These are phyloP conservation scores for Battus philenor DNA, from an alignment of 1,140 invertebrate species.

Conservation along the genomic window DNA sequence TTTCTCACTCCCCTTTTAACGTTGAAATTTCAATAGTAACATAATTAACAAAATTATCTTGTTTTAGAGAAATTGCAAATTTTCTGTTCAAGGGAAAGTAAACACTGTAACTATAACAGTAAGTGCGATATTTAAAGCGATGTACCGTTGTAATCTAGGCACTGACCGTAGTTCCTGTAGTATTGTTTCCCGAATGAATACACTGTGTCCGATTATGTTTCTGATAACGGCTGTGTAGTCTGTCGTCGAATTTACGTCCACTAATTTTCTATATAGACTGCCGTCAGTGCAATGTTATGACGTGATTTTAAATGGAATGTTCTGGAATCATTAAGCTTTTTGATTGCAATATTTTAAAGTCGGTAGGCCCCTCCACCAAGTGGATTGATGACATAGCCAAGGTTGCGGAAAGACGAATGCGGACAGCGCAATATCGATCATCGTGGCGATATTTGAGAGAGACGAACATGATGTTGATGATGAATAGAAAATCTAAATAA, in stretches of 20 bases:
- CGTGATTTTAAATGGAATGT: background rate
- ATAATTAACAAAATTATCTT: background rate
- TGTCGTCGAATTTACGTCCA: conserved; percentile 23
- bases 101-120: conserved; percentile 16
- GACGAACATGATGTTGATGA: too few species aligned
- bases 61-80: conserved; percentile 10
- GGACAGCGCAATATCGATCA: too few species aligned
- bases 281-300: background rate
- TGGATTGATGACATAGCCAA: too few species aligned
- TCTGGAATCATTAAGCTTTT: too few species aligned
- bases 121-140: conserved; percentile 22
- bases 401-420: too few species aligned
- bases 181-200: conserved; percentile 49
- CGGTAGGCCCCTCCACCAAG: too few species aligned
- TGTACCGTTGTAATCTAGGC: background rate
- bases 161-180: conserved; percentile 53
- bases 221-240: conserved; percentile 32
- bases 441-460: too few species aligned
- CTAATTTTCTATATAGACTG: conserved; percentile 3
- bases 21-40: conserved; percentile 4
- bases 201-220: conserved; percentile 37
- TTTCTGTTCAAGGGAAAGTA: conserved; percentile 17
- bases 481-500: too few species aligned
- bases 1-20: too few species aligned
- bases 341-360: too few species aligned